These are phyloP conservation scores for Saccostrea cuccullata DNA, from an alignment of 1,140 invertebrate genomes.

Conservation along the genomic window DNA sequence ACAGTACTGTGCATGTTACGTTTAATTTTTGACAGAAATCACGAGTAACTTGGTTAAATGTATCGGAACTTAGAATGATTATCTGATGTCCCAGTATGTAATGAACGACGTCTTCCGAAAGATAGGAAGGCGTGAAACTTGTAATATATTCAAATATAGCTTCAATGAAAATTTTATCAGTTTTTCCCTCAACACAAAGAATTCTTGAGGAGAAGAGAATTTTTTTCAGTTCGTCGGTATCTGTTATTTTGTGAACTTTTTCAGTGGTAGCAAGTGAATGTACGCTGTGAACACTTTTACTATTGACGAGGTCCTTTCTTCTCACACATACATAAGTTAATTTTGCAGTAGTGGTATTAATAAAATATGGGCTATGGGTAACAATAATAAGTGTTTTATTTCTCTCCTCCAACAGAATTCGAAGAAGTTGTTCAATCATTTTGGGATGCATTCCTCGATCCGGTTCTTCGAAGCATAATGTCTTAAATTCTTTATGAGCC, in stretches of 20 bases:
- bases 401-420: neutral
- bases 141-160: neutral
- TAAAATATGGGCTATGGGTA: slow-evolving; percentile 45
- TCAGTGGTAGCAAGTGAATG: neutral
- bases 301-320: neutral
- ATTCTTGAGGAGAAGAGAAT: slow-evolving; percentile 41
- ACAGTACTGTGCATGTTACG: no score
- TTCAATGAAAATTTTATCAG: no score
- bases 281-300: neutral
- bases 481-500: slow-evolving; percentile 39
- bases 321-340: slow-evolving; percentile 20
- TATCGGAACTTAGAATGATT: neutral
- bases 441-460: slow-evolving; percentile 52
- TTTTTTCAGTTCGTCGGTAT: slow-evolving; percentile 22
- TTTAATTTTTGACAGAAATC: no score
- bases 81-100: neutral
- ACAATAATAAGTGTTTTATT: slow-evolving; percentile 38
- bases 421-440: slow-evolving; percentile 47
- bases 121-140: neutral
- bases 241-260: neutral
- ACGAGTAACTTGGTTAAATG: neutral
- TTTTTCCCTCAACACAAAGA: slow-evolving; percentile 47
- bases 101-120: neutral
- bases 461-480: slow-evolving; percentile 44
- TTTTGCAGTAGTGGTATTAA: neutral